A percentile compares a stretch with the other conserved stretches of the same genome.
These are phyloP conservation scores for Idris sp. DNA, from an alignment of 1,140 invertebrate species.

Conservation along the genomic window DNA sequence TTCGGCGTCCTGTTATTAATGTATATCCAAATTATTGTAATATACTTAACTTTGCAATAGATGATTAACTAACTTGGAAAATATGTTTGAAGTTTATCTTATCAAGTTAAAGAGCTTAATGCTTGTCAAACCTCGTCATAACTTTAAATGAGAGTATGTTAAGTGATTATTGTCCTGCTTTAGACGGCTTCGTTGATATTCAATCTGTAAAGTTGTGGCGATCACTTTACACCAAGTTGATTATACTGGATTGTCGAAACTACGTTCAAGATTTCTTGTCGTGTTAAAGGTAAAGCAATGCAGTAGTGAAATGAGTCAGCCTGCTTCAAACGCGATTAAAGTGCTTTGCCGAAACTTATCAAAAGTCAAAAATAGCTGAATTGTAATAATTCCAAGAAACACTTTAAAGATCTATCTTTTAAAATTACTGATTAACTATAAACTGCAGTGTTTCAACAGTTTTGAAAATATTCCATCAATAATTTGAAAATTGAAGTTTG, in stretches of 20 bases:
- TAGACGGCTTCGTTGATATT: slow-evolving; percentile 50
- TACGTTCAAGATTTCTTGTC: slow-evolving; percentile 51
- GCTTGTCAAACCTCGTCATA: slow-evolving; percentile 41
- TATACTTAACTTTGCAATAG: slow-evolving; percentile 7
- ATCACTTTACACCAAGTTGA: slow-evolving; percentile 55
- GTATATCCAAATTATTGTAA: background rate
- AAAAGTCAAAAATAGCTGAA: slow-evolving; percentile 9
- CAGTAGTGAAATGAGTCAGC: slow-evolving; percentile 30
- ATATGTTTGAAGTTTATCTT: slow-evolving; percentile 16
- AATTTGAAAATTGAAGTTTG: too few species aligned
- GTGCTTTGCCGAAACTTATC: slow-evolving; percentile 10
- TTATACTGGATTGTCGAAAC: slow-evolving; percentile 46
- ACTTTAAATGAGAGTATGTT: slow-evolving; percentile 38
- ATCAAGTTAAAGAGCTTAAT: slow-evolving; percentile 30
- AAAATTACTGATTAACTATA: too few species aligned
- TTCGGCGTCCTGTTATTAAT: too few species aligned
- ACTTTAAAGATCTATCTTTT: too few species aligned
- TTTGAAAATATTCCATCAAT: too few species aligned
- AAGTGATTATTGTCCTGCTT: slow-evolving; percentile 51
- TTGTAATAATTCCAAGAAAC: too few species aligned
- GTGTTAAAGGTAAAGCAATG: slow-evolving; percentile 34
- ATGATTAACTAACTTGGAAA: slow-evolving; percentile 11
- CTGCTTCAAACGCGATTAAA: slow-evolving; percentile 22
- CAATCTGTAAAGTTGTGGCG: slow-evolving; percentile 57
- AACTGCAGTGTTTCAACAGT: too few species aligned